A percentile compares a stretch with the other conserved stretches of the same genome.
Conservation (phyloP, 2,113 vertebrate genomes). For the Furnarius figulus region DNA sequence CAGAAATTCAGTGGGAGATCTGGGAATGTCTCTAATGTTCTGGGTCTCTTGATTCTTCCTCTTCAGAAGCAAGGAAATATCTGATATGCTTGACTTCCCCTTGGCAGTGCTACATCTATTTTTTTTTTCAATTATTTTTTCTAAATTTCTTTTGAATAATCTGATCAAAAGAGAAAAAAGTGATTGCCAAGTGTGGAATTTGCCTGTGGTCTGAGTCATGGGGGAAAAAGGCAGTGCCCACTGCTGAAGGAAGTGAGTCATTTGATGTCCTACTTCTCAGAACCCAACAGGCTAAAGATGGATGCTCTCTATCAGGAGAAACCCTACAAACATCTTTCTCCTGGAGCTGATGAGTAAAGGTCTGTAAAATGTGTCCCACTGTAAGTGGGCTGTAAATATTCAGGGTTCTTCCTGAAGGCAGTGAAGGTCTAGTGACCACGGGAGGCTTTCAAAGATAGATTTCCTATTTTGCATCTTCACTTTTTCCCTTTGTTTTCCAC, state of each 20-base stretch:
- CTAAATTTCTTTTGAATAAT: background rate
- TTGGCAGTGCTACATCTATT: background rate
- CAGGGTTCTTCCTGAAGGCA: background rate
- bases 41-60: background rate
- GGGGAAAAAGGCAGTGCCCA: background rate
- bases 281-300: background rate
- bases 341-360: background rate
- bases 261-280: background rate
- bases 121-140: background rate
- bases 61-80: background rate
- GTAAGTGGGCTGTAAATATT: background rate
- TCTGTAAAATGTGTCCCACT: background rate
- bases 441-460: background rate
- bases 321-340: background rate
- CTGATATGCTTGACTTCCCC: background rate
- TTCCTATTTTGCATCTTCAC: background rate
- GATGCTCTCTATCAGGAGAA: background rate
- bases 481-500: background rate
- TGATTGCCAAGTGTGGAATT: background rate
- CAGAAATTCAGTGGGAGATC: background rate
- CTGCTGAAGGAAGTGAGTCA: accelerated
- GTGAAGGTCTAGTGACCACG: background rate
- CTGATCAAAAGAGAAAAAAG: background rate
- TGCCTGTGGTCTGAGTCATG: background rate
- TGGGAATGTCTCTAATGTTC: background rate